Base-by-base conservation (phyloP, 2,888 invertebrate genomes). In the Antheraea assamensis region DNA sequence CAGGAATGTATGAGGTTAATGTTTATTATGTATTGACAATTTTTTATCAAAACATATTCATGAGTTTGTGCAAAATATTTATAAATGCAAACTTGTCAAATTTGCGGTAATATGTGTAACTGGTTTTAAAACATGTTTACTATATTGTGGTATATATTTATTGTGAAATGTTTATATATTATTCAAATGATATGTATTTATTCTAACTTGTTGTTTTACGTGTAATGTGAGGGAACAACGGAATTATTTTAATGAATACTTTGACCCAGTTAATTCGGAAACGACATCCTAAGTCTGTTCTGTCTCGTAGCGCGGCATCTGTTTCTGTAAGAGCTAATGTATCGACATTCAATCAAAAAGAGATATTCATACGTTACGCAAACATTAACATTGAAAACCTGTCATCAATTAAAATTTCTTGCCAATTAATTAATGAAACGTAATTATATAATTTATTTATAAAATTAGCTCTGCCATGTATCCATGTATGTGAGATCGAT, bases 221-320 rank as follows among this genome's bases (percentile, higher is more conserved):
- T 30, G 30, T 17, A 64, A 30, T 64, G 17, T 27, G 27, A 64
- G 15, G 4, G 15, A 64, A 64, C 17, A 64, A 30, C 21, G 17
- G 17, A 30, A 64, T 27, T 27, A 64, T 64, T 27, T 64, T 61
- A 64, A 64, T 64, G 30, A 64, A 64, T 64, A 64, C 30, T 30
- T 30, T 27, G 61, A 61, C 61, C 61, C 27, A 27, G 61, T 61
- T 27, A 27, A 61, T 61, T 61, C 27, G 30, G 17, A 30, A 30
- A 21, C 27, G 15, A 27, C 30, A 64, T 64, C 58, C 3, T 0
- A 24, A 21, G 24, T 15, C 19, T 27, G 13, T 10, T 24, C 61
- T 4, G 61, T 21, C 61, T 64, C 30, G 61, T 24, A 58, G 24
- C 24, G 24, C n/a, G n/a, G 58, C 58, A 2, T 58, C 58, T 58